These are phyloP conservation scores for Pelobates fuscus DNA, from an alignment of 2,113 vertebrate species.

Conservation along the genomic window DNA sequence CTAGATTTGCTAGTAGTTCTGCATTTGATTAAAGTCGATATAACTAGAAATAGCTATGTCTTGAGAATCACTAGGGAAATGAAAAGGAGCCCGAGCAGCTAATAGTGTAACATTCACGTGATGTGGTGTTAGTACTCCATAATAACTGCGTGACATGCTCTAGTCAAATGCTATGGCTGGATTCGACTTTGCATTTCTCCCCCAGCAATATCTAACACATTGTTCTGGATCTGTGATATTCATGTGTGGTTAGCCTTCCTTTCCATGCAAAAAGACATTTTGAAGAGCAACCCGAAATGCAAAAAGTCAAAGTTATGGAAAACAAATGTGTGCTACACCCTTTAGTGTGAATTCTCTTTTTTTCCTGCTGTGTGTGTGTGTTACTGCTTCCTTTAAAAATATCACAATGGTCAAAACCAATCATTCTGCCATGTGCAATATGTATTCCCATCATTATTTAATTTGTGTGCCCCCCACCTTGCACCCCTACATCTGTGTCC, in stretches of 20 bases:
- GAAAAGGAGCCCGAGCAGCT: no score
- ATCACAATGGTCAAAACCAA: not conserved
- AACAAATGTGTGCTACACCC: not conserved
- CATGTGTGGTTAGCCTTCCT: constrained; percentile 11
- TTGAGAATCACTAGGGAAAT: no score
- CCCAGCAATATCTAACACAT: constrained; percentile 4
- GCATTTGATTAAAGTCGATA: no score
- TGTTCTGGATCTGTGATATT: constrained; percentile 21
- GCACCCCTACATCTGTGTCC: constrained; percentile 19
- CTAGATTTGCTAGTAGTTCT: no score
- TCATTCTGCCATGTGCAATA: not conserved
- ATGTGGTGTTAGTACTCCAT: not conserved
- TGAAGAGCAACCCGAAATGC: constrained; percentile 4
- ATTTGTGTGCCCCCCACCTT: constrained; percentile 7
- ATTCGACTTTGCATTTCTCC: constrained; percentile 28
- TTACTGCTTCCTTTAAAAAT: not conserved
- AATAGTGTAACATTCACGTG: no score
- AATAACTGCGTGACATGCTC: constrained; percentile 21
- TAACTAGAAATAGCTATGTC: no score
- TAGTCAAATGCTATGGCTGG: constrained; percentile 27
- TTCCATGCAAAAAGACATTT: constrained; percentile 21
- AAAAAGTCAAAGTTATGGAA: constrained; percentile 14
- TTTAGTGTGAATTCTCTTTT: not conserved
- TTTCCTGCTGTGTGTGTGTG: not conserved
- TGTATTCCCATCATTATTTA: constrained; percentile 2